phyloP scores from a whole-genome alignment of 2,888 invertebrate genomes.

The Deroplatys truncata region DNA sequence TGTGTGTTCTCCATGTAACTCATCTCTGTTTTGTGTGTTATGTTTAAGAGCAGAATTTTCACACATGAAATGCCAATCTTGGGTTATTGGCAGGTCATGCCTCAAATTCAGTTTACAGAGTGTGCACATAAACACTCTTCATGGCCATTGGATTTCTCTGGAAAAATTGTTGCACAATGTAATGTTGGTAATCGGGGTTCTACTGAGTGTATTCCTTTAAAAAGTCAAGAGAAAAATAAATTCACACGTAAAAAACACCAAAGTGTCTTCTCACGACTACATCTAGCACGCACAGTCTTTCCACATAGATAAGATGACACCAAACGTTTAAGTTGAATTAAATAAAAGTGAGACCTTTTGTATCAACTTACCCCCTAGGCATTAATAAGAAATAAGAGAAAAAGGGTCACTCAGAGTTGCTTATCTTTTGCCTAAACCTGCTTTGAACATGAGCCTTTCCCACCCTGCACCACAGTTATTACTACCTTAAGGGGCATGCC shows the following conservation, averaged over 20 bases:
- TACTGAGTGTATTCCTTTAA: slow-evolving; percentile 32
- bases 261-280: slow-evolving; percentile 32
- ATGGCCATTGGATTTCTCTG: neutral
- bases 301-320: slow-evolving; percentile 69
- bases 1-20: neutral
- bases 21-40: neutral
- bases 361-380: neutral
- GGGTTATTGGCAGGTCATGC: neutral
- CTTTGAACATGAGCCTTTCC: neutral
- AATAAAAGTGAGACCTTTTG: slow-evolving; percentile 32
- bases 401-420: neutral
- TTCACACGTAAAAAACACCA: slow-evolving; percentile 27
- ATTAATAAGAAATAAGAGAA: neutral
- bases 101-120: neutral
- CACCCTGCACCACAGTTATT: neutral
- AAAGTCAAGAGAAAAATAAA: slow-evolving; percentile 26
- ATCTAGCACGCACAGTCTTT: slow-evolving; percentile 56
- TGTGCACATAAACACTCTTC: neutral
- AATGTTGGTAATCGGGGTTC: slow-evolving; percentile 12
- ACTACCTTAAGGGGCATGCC: neutral
- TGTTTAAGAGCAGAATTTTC: neutral
- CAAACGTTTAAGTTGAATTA: slow-evolving; percentile 34
- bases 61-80: neutral
- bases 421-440: neutral
- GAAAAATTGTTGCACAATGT: neutral